Evolutionary conservation across 2,888 invertebrate genomes (phyloP).

Genomic region (Drosophila fulvimacula): DNA sequence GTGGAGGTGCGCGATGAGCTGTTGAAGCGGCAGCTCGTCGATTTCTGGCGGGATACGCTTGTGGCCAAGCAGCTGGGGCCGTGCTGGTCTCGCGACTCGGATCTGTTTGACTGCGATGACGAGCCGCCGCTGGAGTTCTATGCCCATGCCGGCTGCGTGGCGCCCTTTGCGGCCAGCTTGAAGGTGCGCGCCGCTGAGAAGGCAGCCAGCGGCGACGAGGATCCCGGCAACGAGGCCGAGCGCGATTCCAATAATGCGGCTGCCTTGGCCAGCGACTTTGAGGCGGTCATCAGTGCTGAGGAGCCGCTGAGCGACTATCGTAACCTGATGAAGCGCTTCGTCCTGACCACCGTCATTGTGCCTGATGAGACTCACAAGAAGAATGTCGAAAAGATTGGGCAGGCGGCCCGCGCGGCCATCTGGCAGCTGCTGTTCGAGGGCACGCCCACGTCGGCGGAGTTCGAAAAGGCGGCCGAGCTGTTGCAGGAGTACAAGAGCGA

Average conservation of each 20-base stretch:
- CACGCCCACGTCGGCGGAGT: conserved; percentile 23
- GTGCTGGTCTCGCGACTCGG: conserved; percentile 74
- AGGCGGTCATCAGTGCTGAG: conserved; percentile 45
- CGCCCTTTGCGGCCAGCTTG: conserved; percentile 67
- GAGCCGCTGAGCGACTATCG: conserved; percentile 63
- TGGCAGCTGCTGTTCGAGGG: conserved; percentile 72
- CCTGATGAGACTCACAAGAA: conserved; percentile 58
- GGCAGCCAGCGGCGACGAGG: conserved; percentile 14
- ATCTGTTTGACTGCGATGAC: conserved; percentile 76
- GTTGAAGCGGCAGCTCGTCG: conserved; percentile 57
- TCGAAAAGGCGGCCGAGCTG: conserved; percentile 58
- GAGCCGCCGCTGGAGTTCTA: conserved; percentile 74
- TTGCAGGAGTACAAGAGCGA: conserved; percentile 83
- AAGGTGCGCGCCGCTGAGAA: conserved; percentile 42
- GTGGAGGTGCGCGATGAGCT: conserved; percentile 67
- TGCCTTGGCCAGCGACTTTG: conserved; percentile 55
- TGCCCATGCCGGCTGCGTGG: conserved; percentile 67
- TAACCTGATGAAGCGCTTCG: conserved; percentile 65
- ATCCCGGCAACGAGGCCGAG: background rate
- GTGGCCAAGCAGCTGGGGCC: conserved; percentile 73
- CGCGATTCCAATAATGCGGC: conserved; percentile 35
- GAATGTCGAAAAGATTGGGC: conserved; percentile 60
- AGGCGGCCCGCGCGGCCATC: conserved; percentile 49
- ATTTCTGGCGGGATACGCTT: conserved; percentile 74
- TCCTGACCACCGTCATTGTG: conserved; percentile 49